phyloP scores from a whole-genome alignment of 1,140 invertebrate genomes.

The Colletes latitarsis region DNA sequence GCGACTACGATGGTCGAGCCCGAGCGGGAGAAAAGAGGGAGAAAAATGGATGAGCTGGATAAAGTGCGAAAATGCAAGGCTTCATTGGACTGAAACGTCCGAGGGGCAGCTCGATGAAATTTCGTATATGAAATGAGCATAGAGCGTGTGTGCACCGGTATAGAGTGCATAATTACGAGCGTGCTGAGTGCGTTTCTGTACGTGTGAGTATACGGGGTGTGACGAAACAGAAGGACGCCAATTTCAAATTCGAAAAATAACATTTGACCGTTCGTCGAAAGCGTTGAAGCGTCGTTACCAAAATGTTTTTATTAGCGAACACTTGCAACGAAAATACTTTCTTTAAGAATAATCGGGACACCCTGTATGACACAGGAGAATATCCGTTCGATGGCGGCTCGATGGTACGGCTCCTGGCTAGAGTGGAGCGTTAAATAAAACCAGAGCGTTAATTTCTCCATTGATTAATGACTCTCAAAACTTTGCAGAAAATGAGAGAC shows the following conservation, averaged over 20 bases:
- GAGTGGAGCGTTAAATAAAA: conserved; percentile 39
- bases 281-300: no score
- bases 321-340: no score
- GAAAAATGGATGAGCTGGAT: neutral
- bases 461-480: conserved; percentile 35
- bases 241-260: no score
- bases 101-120: conserved; percentile 28
- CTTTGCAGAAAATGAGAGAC: neutral
- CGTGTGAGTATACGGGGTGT: neutral
- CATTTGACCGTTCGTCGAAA: no score
- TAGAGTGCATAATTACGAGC: neutral
- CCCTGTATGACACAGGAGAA: neutral
- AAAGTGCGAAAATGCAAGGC: conserved; percentile 32
- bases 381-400: neutral
- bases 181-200: neutral
- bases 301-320: no score
- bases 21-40: neutral
- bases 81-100: conserved; percentile 1
- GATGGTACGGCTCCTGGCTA: neutral
- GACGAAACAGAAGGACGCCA: neutral
- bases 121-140: conserved; percentile 23
- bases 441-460: conserved; percentile 39
- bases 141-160: neutral
- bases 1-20: conserved; percentile 12
- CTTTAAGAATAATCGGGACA: neutral